phyloP scores from a whole-genome alignment of 2,888 invertebrate genomes.

The Teinopalpus imperialis region DNA sequence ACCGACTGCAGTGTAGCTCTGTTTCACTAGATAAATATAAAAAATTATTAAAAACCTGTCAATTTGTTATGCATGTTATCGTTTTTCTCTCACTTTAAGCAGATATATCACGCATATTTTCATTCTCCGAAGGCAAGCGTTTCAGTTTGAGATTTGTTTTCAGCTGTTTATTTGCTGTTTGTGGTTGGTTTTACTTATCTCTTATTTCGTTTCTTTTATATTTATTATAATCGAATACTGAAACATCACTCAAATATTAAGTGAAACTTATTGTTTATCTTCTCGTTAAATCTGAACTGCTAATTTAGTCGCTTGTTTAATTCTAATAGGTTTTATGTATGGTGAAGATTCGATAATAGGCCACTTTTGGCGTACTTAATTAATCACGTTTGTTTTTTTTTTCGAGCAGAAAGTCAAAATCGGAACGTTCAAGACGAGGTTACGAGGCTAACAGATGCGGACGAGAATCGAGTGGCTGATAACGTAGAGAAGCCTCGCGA shows the following conservation, averaged over 20 bases:
- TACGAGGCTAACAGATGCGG: slow-evolving; percentile 28
- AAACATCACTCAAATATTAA: no score
- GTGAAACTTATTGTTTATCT: no score
- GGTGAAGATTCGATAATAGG: no score
- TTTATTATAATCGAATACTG: no score
- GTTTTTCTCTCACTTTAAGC: slow-evolving; percentile 37
- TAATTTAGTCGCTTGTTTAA: not conserved
- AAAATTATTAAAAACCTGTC: no score
- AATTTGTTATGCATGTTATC: no score
- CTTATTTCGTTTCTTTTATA: slow-evolving; percentile 1
- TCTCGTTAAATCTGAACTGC: no score
- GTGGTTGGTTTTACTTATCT: slow-evolving; percentile 17
- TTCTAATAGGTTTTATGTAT: no score
- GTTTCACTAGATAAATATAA: no score
- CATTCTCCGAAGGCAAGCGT: slow-evolving; percentile 41
- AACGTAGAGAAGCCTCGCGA: slow-evolving; percentile 38
- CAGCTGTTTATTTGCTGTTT: slow-evolving; percentile 20
- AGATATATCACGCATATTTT: slow-evolving; percentile 39
- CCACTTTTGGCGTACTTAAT: no score
- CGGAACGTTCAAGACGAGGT: slow-evolving; percentile 47
- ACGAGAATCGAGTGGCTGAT: slow-evolving; percentile 34
- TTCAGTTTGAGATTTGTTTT: slow-evolving; percentile 29
- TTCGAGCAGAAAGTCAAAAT: slow-evolving; percentile 47
- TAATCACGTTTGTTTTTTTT: slow-evolving; percentile 26
- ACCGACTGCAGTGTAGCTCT: no score